Evolutionary conservation across 2,888 invertebrate genomes (phyloP), one percentile per base, ranked within the genome.

Genomic region (Oscheius sp.): DNA sequence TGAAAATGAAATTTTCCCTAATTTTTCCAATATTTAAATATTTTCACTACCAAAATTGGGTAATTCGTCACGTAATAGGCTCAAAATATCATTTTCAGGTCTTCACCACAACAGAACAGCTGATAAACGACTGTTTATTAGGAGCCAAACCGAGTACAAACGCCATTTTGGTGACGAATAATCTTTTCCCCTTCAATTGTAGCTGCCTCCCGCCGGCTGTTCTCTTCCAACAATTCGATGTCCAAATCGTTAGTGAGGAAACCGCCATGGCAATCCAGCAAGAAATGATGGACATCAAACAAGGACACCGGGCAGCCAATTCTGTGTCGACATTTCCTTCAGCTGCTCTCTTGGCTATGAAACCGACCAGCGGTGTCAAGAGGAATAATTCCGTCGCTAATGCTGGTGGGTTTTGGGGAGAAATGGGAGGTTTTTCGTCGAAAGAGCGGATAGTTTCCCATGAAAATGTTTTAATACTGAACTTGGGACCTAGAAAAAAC

Each of bases 131-230:
- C 68, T 79, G 79, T 58, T 69, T 85, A n/a, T 69, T 85, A 52
- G 77, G 79, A 23, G 79, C 80, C 25, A 84, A 86, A 61, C 85
- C 86, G 1, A 76, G 75, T n/a, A 75, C 69, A 9, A 83, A 81
- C 29, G 76, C 87, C 21, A 87, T 87, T 43, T 73, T 87, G 58
- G 87, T 87, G 56, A 86, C 86, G 2, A 86, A 87, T 72, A 87
- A 86, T 61, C 74, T 86, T 16, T 87, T 84, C 72, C 76, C 81
- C 13, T 81, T 80, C 64, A 76, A 75, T 12, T 82, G 78, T 18
- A 58, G 55, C 25, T 73, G 75, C 52, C 68, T 76, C 5, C 45
- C 71, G n/a, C 66, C 76, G 69, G 76, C 74, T 2, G 46, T 80
- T 16, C 49, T 76, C 12, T 77, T 74, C 71, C 63, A 72, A 29